These are phyloP conservation scores for Rhynchomys soricoides DNA, from an alignment of 2,113 vertebrate genomes.

Conservation along the genomic window DNA sequence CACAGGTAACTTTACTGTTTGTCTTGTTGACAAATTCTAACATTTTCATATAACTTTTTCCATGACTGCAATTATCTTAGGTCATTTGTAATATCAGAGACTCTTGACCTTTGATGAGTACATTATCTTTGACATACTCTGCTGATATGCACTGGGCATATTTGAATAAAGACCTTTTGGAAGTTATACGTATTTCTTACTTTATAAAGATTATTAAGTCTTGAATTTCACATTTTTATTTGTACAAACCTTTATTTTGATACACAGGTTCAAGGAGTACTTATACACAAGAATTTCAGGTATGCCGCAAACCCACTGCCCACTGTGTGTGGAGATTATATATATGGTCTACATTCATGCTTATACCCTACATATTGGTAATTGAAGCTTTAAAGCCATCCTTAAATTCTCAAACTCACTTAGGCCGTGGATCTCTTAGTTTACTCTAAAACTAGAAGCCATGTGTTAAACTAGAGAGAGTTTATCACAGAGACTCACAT, in stretches of 20 bases:
- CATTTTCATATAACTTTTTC: not conserved
- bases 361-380: not conserved
- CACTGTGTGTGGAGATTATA: rapidly evolving
- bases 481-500: not conserved
- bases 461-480: not conserved
- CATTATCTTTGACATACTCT: not conserved
- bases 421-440: not conserved
- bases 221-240: not conserved
- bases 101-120: not conserved
- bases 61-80: not conserved
- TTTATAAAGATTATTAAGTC: not conserved
- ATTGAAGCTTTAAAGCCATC: not conserved
- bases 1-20: not conserved
- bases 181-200: not conserved
- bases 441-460: not conserved
- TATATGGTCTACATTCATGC: too few relatives aligned
- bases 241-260: not conserved
- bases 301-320: rapidly evolving
- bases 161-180: not conserved
- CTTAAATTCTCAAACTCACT: not conserved
- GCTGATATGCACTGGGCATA: not conserved
- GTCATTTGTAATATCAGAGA: not conserved
- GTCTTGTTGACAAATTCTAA: not conserved
- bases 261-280: too few relatives aligned
- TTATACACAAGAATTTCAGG: not conserved